Base-by-base conservation (phyloP, 1,140 invertebrate genomes). In the Glomeris maerens region DNA sequence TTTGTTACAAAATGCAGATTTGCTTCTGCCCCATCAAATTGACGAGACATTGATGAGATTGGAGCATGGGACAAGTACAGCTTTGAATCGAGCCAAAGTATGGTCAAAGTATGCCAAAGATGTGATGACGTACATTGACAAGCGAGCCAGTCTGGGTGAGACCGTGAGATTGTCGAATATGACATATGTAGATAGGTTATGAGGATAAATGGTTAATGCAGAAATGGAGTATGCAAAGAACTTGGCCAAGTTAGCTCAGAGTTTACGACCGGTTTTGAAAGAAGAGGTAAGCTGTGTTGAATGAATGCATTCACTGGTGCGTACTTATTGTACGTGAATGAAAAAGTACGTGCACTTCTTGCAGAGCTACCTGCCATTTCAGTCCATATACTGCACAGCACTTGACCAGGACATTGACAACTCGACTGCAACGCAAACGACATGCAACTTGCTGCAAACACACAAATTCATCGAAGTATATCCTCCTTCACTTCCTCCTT, bases 21-120 rank as follows among this genome's bases (percentile, higher is more conserved):
- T 47, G 26, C 21, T 69, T 21, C 54, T 56, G 50, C 45, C 61
- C 40, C 59, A 62, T 22, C 64, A 69, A 42, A 59, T 68, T 31
- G 67, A 71, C 55, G 50, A 55, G 1, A 52, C 64, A n/a, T 56
- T 75, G n/a, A 57, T 66, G 10, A 50, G 58, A 7, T 50, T 70
- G 10, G 66, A 66, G 26, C 64, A 69, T 56, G 72, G 74, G 4
- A 69, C 75, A 10, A 71, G 73, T 45, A 46, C 69, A 42, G 72
- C 73, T 3, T 57, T 76, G 21, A 62, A 71, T 29, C 62, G 72
- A 47, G 73, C 73, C 17, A 75, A 76, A 60, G 62, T 70, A 1
- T 76, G 74, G 74, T 69, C 72, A 23, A 74, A 73, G 55, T 75
- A 76, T 58, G 64, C 69, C 39, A 72, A 73, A 55, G 74, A 75